Conservation (phyloP, 2,888 invertebrate species). For the Carcina quercana region DNA sequence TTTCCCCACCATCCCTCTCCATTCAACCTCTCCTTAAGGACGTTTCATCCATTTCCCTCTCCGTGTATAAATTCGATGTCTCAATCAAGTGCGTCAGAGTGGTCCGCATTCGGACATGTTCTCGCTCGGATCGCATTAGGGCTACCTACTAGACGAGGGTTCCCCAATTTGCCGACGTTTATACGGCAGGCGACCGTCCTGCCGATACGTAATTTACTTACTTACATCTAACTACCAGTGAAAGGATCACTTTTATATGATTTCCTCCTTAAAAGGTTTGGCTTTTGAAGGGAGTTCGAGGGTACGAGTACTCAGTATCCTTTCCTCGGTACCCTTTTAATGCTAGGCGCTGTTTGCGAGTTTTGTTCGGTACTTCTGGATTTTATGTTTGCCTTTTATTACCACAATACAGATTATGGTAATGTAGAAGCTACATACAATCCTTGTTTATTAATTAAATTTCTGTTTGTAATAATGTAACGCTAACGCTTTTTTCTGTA, state of each 20-base stretch:
- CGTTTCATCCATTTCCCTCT: no score
- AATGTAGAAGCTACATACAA: no score
- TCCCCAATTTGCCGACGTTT: slow-evolving; percentile 45
- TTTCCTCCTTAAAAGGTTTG: slow-evolving; percentile 4
- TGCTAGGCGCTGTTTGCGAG: no score
- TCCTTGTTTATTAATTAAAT: no score
- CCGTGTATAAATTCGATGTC: slow-evolving; percentile 21
- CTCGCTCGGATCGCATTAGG: slow-evolving; percentile 35
- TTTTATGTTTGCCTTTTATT: no score
- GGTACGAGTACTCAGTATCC: no score
- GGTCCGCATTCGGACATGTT: slow-evolving; percentile 27
- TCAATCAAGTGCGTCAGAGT: slow-evolving; percentile 34
- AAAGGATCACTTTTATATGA: slow-evolving; percentile 15
- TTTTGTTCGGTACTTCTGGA: no score
- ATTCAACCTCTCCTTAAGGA: slow-evolving; percentile 17
- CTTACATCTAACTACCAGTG: slow-evolving; percentile 24
- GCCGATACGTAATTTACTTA: slow-evolving; percentile 25
- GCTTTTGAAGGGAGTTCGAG: no score
- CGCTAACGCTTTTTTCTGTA: no score
- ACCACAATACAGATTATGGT: no score
- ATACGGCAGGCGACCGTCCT: slow-evolving; percentile 19
- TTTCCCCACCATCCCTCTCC: slow-evolving; percentile 14
- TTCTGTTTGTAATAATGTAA: no score
- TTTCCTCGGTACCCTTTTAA: no score
- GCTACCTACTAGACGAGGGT: slow-evolving; percentile 34